Conservation (phyloP, 2,113 vertebrate genomes). For the Prietella phreatophila region DNA sequence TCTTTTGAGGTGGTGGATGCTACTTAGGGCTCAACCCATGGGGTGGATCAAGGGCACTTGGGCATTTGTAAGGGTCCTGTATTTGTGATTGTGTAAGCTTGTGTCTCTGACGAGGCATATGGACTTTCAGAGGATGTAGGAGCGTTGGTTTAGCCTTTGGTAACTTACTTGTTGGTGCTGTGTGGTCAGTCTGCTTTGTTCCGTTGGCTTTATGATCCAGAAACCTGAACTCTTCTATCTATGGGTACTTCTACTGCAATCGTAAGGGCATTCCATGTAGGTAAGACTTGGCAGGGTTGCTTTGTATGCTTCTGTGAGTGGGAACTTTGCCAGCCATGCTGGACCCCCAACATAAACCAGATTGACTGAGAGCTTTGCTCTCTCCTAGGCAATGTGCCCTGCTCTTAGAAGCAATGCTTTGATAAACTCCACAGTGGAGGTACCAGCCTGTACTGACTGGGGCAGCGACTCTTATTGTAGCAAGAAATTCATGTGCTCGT, state of each 20-base stretch:
- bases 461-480: background rate
- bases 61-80: background rate
- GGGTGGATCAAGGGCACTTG: too few relatives aligned
- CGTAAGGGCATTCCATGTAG: background rate
- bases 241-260: background rate
- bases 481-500: background rate
- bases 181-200: background rate
- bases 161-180: background rate
- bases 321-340: background rate
- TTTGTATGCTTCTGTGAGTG: background rate
- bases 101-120: background rate
- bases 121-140: background rate
- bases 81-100: background rate
- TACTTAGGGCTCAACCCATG: too few relatives aligned
- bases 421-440: too few relatives aligned
- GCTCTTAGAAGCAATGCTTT: background rate
- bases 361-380: background rate
- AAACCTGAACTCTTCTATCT: background rate
- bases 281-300: background rate
- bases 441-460: background rate
- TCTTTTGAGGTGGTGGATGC: too few relatives aligned
- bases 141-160: too few relatives aligned
- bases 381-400: background rate
- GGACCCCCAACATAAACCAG: background rate
- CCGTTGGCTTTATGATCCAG: background rate